Evolutionary conservation across 2,113 vertebrate species (phyloP).

Genomic region (Ptychochromis oligacanthus): DNA sequence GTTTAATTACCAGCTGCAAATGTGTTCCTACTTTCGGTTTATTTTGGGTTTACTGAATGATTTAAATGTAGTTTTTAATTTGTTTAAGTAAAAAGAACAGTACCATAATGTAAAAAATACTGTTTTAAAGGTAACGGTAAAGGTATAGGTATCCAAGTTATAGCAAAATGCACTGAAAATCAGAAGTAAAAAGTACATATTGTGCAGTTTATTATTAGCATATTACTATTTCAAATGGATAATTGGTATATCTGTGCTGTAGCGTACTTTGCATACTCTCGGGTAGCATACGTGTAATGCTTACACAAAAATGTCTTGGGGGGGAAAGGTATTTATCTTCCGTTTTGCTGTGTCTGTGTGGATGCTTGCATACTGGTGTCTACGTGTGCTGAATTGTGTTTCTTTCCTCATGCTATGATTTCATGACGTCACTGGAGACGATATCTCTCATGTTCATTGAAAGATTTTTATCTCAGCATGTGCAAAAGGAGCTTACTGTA

Average conservation of each 20-base stretch:
- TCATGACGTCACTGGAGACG: slow-evolving; percentile 34
- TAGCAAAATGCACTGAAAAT: not conserved
- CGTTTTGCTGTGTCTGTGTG: not conserved
- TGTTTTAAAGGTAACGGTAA: too few relatives aligned
- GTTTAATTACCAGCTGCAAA: not conserved
- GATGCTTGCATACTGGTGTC: slow-evolving; percentile 5
- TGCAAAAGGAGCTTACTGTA: slow-evolving; percentile 30
- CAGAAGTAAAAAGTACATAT: not conserved
- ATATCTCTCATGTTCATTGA: slow-evolving; percentile 40
- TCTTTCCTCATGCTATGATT: slow-evolving; percentile 44
- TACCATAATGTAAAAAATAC: not conserved
- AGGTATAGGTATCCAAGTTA: not conserved
- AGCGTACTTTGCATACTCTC: not conserved
- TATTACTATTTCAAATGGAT: not conserved
- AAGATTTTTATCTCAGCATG: slow-evolving; percentile 24
- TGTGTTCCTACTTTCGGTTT: not conserved
- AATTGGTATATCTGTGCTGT: not conserved
- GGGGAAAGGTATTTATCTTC: not conserved
- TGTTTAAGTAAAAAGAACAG: not conserved
- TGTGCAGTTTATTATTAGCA: not conserved
- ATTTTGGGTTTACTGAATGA: not conserved
- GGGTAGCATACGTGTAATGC: not conserved
- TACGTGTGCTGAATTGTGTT: slow-evolving; percentile 11
- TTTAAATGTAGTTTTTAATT: not conserved
- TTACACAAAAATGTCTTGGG: not conserved